These are phyloP conservation scores for Acromyrmex charruanus DNA, from an alignment of 1,140 invertebrate species.

Conservation along the genomic window DNA sequence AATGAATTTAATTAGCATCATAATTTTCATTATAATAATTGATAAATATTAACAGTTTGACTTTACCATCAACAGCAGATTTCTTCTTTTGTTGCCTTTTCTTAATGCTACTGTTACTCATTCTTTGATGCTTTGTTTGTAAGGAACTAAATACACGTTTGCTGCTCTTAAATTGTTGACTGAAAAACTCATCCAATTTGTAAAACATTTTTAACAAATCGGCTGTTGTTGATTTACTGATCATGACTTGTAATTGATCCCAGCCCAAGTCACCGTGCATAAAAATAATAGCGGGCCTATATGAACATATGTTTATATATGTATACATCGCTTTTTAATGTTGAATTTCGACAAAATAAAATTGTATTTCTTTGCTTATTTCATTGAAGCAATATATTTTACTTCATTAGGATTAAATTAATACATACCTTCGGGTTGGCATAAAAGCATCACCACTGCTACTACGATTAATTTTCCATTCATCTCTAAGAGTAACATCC, in stretches of 20 bases:
- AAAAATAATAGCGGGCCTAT: constrained; percentile 95
- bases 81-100: constrained; percentile 84
- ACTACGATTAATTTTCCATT: constrained; percentile 91
- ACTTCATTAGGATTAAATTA: constrained; percentile 13
- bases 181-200: constrained; percentile 98
- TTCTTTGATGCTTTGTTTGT: constrained; percentile 87
- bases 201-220: constrained; percentile 98
- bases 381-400: background rate
- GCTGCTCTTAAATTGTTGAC: constrained; percentile 97
- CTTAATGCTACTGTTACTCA: constrained; percentile 86
- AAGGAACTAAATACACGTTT: constrained; percentile 95
- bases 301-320: background rate
- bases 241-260: constrained; percentile 98
- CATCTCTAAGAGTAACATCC: constrained; percentile 92
- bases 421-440: constrained; percentile 86
- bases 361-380: background rate
- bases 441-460: constrained; percentile 86
- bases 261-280: constrained; percentile 97
- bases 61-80: constrained; percentile 79
- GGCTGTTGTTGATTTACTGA: constrained; percentile 98
- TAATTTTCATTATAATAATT: background rate
- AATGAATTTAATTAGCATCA: constrained; percentile 30
- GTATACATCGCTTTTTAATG: background rate
- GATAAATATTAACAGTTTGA: background rate
- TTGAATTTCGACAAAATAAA: background rate